These are phyloP conservation scores for Mizuhopecten yessoensis DNA, from an alignment of 1,140 invertebrate genomes.

Conservation along the genomic window DNA sequence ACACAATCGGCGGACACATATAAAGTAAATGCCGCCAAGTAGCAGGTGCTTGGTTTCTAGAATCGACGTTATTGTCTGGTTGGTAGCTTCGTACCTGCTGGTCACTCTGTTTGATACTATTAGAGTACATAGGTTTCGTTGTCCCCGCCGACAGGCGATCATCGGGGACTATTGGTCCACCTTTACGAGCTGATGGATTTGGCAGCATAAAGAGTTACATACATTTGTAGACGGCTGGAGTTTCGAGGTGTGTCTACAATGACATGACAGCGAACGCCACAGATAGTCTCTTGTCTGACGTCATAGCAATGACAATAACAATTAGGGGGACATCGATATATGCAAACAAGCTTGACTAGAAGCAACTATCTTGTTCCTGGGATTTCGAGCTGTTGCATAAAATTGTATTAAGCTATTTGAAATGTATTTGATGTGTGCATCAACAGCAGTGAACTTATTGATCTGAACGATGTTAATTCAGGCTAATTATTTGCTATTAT, in stretches of 20 bases:
- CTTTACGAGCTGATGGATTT: not conserved
- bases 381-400: not conserved
- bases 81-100: no score
- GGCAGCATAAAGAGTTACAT: not conserved
- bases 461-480: no score
- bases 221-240: not conserved
- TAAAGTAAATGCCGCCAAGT: no score
- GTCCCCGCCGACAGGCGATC: not conserved
- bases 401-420: no score
- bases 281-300: not conserved
- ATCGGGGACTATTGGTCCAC: not conserved
- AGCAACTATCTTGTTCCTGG: not conserved
- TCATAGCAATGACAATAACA: not conserved
- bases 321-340: not conserved
- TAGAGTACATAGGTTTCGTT: not conserved
- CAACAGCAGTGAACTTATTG: no score
- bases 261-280: not conserved
- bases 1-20: no score
- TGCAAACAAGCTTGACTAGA: not conserved
- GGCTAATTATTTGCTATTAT: no score
- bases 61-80: no score
- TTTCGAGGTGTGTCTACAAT: not conserved
- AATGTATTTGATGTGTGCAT: no score
- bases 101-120: not conserved
- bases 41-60: no score